Conservation (phyloP, 2,888 invertebrate genomes). For the Didymodactylos carnosus region DNA sequence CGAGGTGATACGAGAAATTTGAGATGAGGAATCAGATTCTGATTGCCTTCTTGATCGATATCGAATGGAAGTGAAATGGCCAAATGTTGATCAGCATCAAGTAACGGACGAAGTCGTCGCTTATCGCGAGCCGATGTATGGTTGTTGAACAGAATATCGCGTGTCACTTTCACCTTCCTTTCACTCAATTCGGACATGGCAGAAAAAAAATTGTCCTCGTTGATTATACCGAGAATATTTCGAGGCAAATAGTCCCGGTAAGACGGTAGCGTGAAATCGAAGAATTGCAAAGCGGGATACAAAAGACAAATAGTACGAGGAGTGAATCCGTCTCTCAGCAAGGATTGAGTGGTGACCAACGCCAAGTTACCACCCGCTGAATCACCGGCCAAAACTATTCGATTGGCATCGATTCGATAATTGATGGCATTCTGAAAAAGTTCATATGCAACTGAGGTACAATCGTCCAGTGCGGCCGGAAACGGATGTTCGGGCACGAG, state of each 20-base stretch:
- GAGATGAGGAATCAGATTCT: not conserved
- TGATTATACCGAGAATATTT: slow-evolving; percentile 9
- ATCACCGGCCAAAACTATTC: slow-evolving; percentile 6
- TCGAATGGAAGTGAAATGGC: not conserved
- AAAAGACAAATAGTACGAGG: slow-evolving; percentile 5
- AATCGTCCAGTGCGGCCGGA: slow-evolving; percentile 8
- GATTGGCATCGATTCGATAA: slow-evolving; percentile 4
- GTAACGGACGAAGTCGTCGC: not conserved
- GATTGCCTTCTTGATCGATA: not conserved
- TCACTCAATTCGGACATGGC: slow-evolving; percentile 7
- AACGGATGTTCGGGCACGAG: slow-evolving; percentile 5
- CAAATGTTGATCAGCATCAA: not conserved
- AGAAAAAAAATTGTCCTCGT: slow-evolving; percentile 5
- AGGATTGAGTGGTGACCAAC: slow-evolving; percentile 1
- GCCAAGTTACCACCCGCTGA: slow-evolving; percentile 14
- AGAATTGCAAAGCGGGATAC: slow-evolving; percentile 14
- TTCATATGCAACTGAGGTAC: not conserved
- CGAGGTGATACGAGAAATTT: not conserved
- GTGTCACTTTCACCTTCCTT: slow-evolving; percentile 2
- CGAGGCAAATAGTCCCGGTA: slow-evolving; percentile 4
- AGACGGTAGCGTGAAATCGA: slow-evolving; percentile 13
- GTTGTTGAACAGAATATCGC: slow-evolving; percentile 4
- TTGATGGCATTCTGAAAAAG: slow-evolving; percentile 3
- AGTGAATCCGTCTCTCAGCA: not conserved
- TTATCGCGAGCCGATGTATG: slow-evolving; percentile 4